Evolutionary conservation across 1,140 invertebrate species (phyloP), one percentile per base, ranked within the genome.

Genomic region (Drosophila sproati): DNA sequence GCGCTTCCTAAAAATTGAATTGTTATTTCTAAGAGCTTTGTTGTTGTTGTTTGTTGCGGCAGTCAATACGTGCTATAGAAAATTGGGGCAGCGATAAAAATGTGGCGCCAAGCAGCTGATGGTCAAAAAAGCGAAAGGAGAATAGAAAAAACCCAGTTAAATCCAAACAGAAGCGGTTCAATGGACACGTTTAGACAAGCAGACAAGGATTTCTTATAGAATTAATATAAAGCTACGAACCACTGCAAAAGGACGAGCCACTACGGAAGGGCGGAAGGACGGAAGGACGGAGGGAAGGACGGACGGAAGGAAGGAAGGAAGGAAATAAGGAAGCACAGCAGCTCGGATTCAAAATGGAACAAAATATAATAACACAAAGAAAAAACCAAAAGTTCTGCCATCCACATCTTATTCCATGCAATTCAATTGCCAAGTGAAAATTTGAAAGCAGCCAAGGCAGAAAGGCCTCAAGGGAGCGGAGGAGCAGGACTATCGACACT

Each of bases 391-490:
- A 59, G 35, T 50, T 60, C 34, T 34, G n/a, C 37, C 41, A 32
- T 47, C 52, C n/a, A 10, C 31, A 34, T 28, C 34, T 34, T 34
- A 34, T 5, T 34, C 80, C 63, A 62, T 77, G 71, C 82, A 77
- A 86, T 86, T 87, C 60, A 86, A 86, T 86, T 87, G 82, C 75
- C 82, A 86, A 86, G 72, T 73, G 50, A 79, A 73, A 82, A 73
- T 66, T 62, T 63, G 2, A 63, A 8, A 35, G 55, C 55, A 41
- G 39, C 7, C 39, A 41, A 70, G 52, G 41, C 29, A 43, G 41
- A 48, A n/a, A 6, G 7, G 4, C 5, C 20, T 20, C 8, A 34
- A 39, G 39, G 5, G 37, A 3, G 45, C n/a, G 41, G 12, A 34
- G n/a, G 39, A 41, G 50, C 4, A 6, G 34, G 35, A 29, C 47